Evolutionary conservation across 2,888 invertebrate genomes (phyloP), one percentile per base, ranked within the genome.

Genomic region (Thymelicus sylvestris): DNA sequence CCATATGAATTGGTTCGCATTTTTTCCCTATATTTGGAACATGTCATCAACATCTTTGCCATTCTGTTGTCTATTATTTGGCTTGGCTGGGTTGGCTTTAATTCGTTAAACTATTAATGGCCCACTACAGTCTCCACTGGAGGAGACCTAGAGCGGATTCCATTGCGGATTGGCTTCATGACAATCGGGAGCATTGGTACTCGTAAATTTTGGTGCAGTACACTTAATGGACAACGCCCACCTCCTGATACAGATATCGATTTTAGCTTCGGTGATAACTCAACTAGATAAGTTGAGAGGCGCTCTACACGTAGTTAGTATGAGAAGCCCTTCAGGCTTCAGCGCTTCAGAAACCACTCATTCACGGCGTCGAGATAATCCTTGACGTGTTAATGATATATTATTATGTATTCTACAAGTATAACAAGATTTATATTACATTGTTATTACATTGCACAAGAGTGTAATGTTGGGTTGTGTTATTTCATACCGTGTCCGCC

Each of bases 241-340:
- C 50, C 8, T 52, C 44, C 10, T 44, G 44, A 44, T 52, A 52
- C 1, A 52, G 50, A 52, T 52, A 52, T 52, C 50, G 50, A 52
- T 52, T 52, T 19, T 3, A 52, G 50, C 15, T 52, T 19, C 0
- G 50, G 19, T 12, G 50, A 52, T 52, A 52, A 15, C 8, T 52
- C 50, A 7, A 52, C 50, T 7, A 52, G 50, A 52, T 52, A 52
- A 19, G 50, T 52, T 19, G 7, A 52, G 7, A 52, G 50, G 50
- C 50, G 50, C 8, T 19, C 19, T n/a, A 15, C 50, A 52, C 50
- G 50, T 52, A 19, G 50, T 15, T 19, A 52, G 50, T 19, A 15
- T 19, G 50, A 52, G 50, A 52, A 52, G 50, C 50, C 50, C 50
- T 52, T 15, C 7, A 52, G 50, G 50, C 50, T 19, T 52, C 50